A percentile compares a stretch with the other conserved stretches of the same genome.
Evolutionary conservation across 2,888 invertebrate genomes (phyloP).

Genomic region (Cheilosia vulpina): DNA sequence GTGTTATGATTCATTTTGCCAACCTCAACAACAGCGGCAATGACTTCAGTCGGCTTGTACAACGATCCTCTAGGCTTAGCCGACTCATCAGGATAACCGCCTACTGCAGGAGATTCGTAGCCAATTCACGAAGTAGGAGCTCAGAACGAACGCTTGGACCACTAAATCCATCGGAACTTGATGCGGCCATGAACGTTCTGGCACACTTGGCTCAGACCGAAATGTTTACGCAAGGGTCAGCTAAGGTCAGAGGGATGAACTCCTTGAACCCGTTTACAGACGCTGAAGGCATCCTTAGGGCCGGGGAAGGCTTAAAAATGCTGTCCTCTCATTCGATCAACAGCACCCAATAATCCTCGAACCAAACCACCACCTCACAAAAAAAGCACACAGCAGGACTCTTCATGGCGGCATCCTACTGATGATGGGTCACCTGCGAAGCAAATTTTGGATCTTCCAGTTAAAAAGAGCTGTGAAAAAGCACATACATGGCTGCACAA

Average conservation of each 20-base stretch:
- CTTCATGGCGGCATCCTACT: not conserved
- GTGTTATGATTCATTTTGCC: not conserved
- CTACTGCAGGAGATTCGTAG: constrained; percentile 8
- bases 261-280: constrained; percentile 16
- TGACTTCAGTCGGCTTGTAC: not conserved
- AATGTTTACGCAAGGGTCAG: not conserved
- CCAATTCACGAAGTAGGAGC: not conserved
- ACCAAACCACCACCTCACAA: not conserved
- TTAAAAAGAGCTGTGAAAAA: no score
- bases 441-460: no score
- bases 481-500: not conserved
- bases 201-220: not conserved
- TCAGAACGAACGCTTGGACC: constrained; percentile 3
- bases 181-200: not conserved
- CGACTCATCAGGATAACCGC: constrained; percentile 4
- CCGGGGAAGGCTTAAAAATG: not conserved
- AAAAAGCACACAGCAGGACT: not conserved
- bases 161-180: not conserved
- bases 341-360: not conserved
- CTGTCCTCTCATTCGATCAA: not conserved
- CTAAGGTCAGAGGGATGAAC: not conserved
- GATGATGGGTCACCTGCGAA: not conserved
- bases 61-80: constrained; percentile 1
- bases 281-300: not conserved
- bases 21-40: not conserved